Evolutionary conservation across 2,888 invertebrate species (phyloP).

Genomic region (Acronicta leporina): DNA sequence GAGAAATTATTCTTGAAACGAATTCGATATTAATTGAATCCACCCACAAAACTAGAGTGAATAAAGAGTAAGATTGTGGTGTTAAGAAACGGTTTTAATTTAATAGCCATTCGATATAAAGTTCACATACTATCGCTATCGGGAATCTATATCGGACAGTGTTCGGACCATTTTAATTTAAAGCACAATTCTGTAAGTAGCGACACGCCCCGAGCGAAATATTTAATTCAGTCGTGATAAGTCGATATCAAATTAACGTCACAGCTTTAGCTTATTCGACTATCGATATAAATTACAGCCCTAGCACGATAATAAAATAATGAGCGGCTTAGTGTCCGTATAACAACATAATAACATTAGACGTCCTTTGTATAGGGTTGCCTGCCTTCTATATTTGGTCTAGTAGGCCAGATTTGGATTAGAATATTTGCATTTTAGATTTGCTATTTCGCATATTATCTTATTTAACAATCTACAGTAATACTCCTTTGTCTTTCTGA

Average conservation of each 20-base stretch:
- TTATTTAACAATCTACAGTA: slow-evolving; percentile 32
- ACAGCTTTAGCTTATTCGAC: slow-evolving; percentile 63
- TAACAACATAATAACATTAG: slow-evolving; percentile 68
- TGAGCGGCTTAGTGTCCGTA: slow-evolving; percentile 65
- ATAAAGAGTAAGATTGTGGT: slow-evolving; percentile 36
- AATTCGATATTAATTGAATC: slow-evolving; percentile 29
- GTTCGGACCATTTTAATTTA: slow-evolving; percentile 54
- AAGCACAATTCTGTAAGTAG: slow-evolving; percentile 47
- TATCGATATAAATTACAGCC: slow-evolving; percentile 71
- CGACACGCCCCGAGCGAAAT: slow-evolving; percentile 65
- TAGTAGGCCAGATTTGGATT: slow-evolving; percentile 11
- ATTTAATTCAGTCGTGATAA: slow-evolving; percentile 74
- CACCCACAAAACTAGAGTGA: slow-evolving; percentile 30
- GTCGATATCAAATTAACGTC: slow-evolving; percentile 76
- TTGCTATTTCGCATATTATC: slow-evolving; percentile 23
- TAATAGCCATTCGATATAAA: slow-evolving; percentile 52
- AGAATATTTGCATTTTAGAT: slow-evolving; percentile 33
- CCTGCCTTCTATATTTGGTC: slow-evolving; percentile 22
- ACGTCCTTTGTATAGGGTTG: slow-evolving; percentile 40
- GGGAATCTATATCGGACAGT: slow-evolving; percentile 50
- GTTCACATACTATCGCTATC: slow-evolving; percentile 59
- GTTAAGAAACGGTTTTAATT: slow-evolving; percentile 40
- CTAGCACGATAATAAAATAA: slow-evolving; percentile 78
- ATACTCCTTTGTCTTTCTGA: slow-evolving; percentile 24
- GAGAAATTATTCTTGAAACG: slow-evolving; percentile 30